Evolutionary conservation across 2,113 vertebrate species (phyloP).

Genomic region (Equus quagga): DNA sequence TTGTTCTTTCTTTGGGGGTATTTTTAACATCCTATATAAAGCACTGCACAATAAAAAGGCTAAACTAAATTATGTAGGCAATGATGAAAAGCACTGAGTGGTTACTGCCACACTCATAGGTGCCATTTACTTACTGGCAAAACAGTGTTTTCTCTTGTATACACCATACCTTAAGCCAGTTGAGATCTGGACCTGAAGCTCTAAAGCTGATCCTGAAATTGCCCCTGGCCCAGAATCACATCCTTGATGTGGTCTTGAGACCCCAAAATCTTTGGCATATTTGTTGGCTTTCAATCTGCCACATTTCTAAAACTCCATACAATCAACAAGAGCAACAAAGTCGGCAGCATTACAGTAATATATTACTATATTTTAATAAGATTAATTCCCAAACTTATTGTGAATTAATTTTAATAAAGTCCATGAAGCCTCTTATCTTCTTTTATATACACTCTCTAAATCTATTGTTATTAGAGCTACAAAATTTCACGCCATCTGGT

Average conservation of each 20-base stretch:
- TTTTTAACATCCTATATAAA: background rate
- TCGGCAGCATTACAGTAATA: background rate
- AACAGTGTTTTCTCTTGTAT: background rate
- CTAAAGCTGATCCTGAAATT: background rate
- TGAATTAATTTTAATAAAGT: background rate
- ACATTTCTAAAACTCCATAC: background rate
- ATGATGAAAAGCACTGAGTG: background rate
- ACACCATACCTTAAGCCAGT: background rate
- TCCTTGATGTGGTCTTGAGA: background rate
- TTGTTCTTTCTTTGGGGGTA: background rate
- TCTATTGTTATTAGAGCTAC: background rate
- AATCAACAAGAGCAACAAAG: background rate
- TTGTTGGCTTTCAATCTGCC: background rate
- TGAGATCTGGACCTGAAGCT: background rate
- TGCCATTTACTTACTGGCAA: background rate
- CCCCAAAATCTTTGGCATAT: background rate
- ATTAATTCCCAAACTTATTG: background rate
- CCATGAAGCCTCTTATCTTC: background rate
- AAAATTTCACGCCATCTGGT: constrained; percentile 16
- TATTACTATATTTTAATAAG: background rate
- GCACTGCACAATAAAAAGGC: background rate
- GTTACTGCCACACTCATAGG: background rate
- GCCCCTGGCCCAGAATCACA: background rate
- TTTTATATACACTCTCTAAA: background rate
- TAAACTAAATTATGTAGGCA: background rate